Evolutionary conservation across 1,140 invertebrate genomes (phyloP).

Genomic region (Solenopsis invicta): DNA sequence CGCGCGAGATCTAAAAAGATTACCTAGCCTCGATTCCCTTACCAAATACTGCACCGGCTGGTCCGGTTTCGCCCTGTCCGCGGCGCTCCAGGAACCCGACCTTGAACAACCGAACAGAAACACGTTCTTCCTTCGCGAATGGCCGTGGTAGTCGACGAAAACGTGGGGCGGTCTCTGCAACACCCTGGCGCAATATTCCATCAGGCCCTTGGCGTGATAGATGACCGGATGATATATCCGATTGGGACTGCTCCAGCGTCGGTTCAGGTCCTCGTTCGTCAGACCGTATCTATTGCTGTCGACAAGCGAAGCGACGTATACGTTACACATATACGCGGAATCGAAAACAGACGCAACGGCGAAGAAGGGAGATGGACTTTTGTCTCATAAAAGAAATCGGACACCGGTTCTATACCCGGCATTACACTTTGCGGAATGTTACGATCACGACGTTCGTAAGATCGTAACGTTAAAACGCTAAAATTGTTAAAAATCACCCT

Average conservation of each 20-base stretch:
- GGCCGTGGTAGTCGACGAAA: conserved; percentile 97
- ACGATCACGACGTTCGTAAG: background rate
- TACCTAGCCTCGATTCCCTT: conserved; percentile 71
- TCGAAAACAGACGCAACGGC: background rate
- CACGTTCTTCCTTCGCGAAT: conserved; percentile 95
- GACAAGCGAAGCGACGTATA: conserved; percentile 71
- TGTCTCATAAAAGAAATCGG: background rate
- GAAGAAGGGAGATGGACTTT: background rate
- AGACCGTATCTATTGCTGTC: conserved; percentile 93
- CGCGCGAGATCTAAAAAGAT: conserved; percentile 69
- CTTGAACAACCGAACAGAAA: conserved; percentile 96
- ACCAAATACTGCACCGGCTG: conserved; percentile 89
- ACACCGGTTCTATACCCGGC: background rate
- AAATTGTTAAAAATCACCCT: background rate
- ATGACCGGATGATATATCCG: conserved; percentile 93
- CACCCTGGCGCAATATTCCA: conserved; percentile 89
- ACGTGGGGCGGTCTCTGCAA: conserved; percentile 89
- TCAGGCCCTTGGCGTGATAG: conserved; percentile 92
- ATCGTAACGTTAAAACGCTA: background rate
- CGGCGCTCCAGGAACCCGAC: conserved; percentile 89
- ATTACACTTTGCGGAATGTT: background rate
- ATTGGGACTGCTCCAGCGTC: conserved; percentile 93
- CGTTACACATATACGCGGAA: no score
- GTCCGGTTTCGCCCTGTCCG: conserved; percentile 87
- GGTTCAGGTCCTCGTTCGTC: conserved; percentile 94